A percentile compares a stretch with the other conserved stretches of the same genome.
Conservation (phyloP, 2,888 invertebrate genomes). For the Cephus sareptanus region DNA sequence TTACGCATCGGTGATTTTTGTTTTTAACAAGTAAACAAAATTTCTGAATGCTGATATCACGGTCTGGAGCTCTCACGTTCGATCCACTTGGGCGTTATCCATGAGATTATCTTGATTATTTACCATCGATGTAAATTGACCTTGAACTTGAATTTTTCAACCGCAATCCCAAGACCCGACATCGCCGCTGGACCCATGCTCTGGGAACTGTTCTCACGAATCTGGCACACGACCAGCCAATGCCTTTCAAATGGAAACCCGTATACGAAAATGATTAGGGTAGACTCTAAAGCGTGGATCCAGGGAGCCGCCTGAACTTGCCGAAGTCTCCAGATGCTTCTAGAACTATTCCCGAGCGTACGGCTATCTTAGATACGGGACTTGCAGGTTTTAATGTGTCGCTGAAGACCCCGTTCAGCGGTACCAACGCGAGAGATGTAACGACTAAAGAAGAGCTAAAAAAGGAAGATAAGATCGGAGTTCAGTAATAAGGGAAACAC, state of each 20-base stretch:
- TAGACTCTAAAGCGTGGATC: too few species aligned
- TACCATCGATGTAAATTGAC: background rate
- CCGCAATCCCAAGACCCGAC: background rate
- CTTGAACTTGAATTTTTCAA: background rate
- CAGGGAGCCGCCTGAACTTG: background rate
- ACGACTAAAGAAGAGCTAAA: background rate
- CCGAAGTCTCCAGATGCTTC: background rate
- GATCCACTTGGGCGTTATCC: background rate
- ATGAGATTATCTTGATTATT: background rate
- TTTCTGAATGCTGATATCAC: background rate
- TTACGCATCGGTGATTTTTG: background rate
- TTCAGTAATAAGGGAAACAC: background rate
- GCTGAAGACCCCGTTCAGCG: background rate
- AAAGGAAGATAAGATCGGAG: background rate
- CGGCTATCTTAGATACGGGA: background rate
- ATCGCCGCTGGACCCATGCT: background rate
- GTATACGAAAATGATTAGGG: too few species aligned
- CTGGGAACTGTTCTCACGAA: too few species aligned
- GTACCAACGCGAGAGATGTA: background rate
- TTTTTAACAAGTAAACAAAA: background rate
- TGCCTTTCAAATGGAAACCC: too few species aligned
- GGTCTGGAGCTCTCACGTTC: background rate
- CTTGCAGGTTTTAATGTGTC: background rate
- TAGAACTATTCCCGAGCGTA: background rate
- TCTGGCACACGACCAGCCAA: too few species aligned